These are phyloP conservation scores for Silurus aristotelis DNA, from an alignment of 2,797 vertebrate genomes.

Conservation along the genomic window DNA sequence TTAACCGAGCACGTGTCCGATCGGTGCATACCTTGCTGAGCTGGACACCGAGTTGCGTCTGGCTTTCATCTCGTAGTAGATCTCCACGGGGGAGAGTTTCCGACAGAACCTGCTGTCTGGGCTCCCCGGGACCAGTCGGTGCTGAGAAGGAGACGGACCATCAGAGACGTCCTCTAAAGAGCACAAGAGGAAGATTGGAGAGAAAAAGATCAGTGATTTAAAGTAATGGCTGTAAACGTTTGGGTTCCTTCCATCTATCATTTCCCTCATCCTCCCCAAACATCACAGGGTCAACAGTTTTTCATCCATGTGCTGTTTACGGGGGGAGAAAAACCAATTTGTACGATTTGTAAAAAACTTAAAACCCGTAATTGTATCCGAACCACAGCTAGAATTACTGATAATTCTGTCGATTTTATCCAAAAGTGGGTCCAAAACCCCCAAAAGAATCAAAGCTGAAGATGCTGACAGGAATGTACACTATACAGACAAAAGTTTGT, in stretches of 20 bases:
- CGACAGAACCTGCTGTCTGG: conserved; percentile 70
- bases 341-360: too few species aligned
- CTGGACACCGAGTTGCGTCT: conserved; percentile 78
- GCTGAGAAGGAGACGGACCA: conserved; percentile 55
- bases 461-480: background rate
- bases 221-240: background rate
- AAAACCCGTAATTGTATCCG: background rate
- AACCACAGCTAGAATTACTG: background rate
- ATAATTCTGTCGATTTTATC: background rate
- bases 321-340: background rate
- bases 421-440: background rate
- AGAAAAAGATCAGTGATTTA: background rate
- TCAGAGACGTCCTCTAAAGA: conserved; percentile 55
- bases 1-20: too few species aligned
- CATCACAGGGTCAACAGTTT: background rate
- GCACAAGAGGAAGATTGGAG: background rate
- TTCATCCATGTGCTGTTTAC: background rate
- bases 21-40: conserved; percentile 69
- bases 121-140: conserved; percentile 71
- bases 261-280: background rate
- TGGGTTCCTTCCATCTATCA: background rate
- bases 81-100: conserved; percentile 72
- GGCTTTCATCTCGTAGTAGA: conserved; percentile 78
- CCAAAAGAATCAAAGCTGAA: background rate
- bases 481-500: too few species aligned